Evolutionary conservation across 2,113 vertebrate species (phyloP), one percentile per base, ranked within the genome.

Genomic region (Vanacampus margaritifer): DNA sequence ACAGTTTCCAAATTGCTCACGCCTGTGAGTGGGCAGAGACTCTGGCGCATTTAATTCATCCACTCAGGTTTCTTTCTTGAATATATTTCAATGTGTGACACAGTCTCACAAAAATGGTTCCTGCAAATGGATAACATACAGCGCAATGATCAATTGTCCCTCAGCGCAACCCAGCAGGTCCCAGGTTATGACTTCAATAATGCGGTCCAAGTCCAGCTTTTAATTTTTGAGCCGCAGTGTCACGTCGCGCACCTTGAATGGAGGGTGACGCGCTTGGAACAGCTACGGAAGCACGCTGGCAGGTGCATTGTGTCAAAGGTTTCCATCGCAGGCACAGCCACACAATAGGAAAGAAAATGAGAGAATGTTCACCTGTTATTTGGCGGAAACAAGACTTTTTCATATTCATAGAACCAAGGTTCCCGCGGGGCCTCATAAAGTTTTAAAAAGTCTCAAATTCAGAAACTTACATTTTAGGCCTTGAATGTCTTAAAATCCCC

Each of bases 1-100:
- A 86, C 84, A 64, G 28, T 39, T 86, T 84, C 36, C 67, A 78
- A 77, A 85, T 80, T 85, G 83, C 73, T 81, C 78, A 48, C 4
- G 28, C 62, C 75, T 46, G 73, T 39, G 65, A 72, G 76, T 70
- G 70, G 37, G 79, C 79, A 75, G 84, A 82, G 79, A 72, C 65
- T 78, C 77, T 65, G 63, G 45, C 74, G 73, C 54, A 45, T 82
- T 76, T 75, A 82, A 86, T 85, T 82, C 82, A 79, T 79, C 73
- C 75, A 76, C 76, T 84, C 76, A 75, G 63, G 71, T 68, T 46
- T 32, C 28, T 32, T 32, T 32, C 28, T 62, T 75, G 64, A 78
- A 83, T 80, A 69, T 71, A 73, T 73, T 80, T 81, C 69, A 45
- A 65, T 78, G 39, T 69, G 56, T 65, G 66, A 60, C 64, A 74